Evolutionary conservation across 1,140 invertebrate genomes (phyloP).

Genomic region (Hydropsyche tenuis): DNA sequence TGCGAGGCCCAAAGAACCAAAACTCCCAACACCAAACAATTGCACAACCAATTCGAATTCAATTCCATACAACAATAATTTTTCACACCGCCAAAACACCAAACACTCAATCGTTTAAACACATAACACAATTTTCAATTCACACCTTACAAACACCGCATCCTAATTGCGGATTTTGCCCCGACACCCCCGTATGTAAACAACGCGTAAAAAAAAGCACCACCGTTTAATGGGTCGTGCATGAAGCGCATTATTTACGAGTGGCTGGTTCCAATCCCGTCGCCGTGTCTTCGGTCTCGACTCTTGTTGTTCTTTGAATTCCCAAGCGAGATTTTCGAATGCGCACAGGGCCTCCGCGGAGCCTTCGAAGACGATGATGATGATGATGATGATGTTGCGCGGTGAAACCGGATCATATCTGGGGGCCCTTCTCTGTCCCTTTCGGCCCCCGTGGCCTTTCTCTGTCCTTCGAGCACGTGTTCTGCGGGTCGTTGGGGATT

Average conservation of each 20-base stretch:
- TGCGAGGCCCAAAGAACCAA: not conserved
- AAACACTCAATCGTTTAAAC: too few species aligned
- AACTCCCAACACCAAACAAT: too few species aligned
- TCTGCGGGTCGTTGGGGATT: not conserved
- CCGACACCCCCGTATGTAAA: too few species aligned
- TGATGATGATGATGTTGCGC: not conserved
- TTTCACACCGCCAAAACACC: too few species aligned
- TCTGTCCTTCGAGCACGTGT: constrained; percentile 5
- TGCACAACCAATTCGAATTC: too few species aligned
- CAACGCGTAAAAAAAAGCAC: constrained; percentile 18
- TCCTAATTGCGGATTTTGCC: too few species aligned
- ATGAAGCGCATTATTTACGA: constrained; percentile 34
- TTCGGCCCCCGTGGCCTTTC: not conserved
- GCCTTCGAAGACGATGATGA: not conserved
- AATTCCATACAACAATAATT: too few species aligned
- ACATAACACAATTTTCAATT: too few species aligned
- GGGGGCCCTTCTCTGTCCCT: not conserved
- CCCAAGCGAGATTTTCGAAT: too few species aligned
- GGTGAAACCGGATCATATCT: constrained; percentile 21
- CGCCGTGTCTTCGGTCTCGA: not conserved
- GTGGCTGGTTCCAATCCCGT: constrained; percentile 27
- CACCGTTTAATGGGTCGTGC: constrained; percentile 33
- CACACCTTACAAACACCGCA: too few species aligned
- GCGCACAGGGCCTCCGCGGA: not conserved
- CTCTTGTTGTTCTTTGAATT: too few species aligned